Evolutionary conservation across 2,888 invertebrate genomes (phyloP).

Genomic region (Bimastos eiseni): DNA sequence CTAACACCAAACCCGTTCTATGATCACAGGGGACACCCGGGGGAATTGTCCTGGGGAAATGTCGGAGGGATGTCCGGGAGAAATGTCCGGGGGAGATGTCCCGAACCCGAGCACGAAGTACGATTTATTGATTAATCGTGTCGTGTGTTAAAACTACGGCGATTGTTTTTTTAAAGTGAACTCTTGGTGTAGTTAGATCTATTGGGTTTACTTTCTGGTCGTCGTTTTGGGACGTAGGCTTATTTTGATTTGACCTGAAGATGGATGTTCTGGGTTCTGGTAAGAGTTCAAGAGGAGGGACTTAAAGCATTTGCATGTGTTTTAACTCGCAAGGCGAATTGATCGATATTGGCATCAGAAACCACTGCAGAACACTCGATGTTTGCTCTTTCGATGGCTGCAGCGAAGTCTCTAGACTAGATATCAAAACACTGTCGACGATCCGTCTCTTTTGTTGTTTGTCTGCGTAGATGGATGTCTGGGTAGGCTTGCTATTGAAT

Average conservation of each 20-base stretch:
- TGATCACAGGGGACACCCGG: too few species aligned
- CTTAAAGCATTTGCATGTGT: neutral
- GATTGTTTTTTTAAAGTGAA: neutral
- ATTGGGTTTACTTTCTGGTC: neutral
- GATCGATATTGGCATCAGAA: neutral
- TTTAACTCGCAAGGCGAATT: neutral
- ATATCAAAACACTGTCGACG: neutral
- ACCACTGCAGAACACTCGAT: neutral
- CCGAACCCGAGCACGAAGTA: too few species aligned
- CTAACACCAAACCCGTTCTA: too few species aligned
- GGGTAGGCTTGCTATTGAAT: neutral
- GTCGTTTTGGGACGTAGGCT: neutral
- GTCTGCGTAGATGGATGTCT: neutral
- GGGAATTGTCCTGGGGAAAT: too few species aligned
- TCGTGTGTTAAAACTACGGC: neutral
- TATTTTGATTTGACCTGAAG: neutral
- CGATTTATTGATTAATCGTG: too few species aligned
- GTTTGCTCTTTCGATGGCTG: neutral
- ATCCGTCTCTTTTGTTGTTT: neutral
- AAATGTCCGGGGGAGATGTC: too few species aligned
- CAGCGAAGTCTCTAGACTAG: neutral
- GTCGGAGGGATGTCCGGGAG: too few species aligned
- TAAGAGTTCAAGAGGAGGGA: neutral
- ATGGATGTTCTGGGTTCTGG: neutral
- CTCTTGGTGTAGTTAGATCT: neutral